Evolutionary conservation across 1,140 invertebrate species (phyloP).

Genomic region (Paracyclopina nana): DNA sequence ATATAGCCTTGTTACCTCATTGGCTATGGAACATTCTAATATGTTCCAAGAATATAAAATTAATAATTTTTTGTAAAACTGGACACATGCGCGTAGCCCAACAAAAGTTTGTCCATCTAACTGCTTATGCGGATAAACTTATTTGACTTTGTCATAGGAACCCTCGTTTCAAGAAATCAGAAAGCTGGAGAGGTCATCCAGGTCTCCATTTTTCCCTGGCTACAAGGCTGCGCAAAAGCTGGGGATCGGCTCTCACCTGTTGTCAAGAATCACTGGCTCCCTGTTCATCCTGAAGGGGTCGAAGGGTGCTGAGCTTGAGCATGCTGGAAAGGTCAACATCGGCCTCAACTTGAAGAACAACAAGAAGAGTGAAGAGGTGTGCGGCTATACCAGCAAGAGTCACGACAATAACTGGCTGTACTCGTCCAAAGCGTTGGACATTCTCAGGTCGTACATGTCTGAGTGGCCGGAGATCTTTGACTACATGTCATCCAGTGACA

Average conservation of each 20-base stretch:
- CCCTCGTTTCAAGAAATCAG: neutral
- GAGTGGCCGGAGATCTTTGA: conserved; percentile 54
- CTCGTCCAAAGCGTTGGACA: conserved; percentile 47
- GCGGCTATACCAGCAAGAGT: conserved; percentile 54
- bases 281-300: conserved; percentile 16
- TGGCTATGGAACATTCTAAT: too few species aligned
- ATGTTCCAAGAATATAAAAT: too few species aligned
- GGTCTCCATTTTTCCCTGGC: conserved; percentile 19
- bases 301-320: conserved; percentile 22
- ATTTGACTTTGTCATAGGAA: conserved; percentile 5
- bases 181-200: neutral
- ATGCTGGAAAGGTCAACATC: conserved; percentile 47
- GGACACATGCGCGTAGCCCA: too few species aligned
- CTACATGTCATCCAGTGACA: conserved; percentile 22
- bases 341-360: conserved; percentile 81
- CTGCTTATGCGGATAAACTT: too few species aligned
- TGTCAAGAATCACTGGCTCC: conserved; percentile 35
- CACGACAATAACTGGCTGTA: conserved; percentile 49
- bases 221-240: conserved; percentile 31
- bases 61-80: too few species aligned
- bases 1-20: too few species aligned
- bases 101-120: too few species aligned
- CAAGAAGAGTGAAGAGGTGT: conserved; percentile 48
- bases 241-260: conserved; percentile 41
- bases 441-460: conserved; percentile 43